A percentile compares a stretch with the other conserved stretches of the same genome.
Evolutionary conservation across 2,113 vertebrate species (phyloP).

Genomic region (Myiopsitta monachus): DNA sequence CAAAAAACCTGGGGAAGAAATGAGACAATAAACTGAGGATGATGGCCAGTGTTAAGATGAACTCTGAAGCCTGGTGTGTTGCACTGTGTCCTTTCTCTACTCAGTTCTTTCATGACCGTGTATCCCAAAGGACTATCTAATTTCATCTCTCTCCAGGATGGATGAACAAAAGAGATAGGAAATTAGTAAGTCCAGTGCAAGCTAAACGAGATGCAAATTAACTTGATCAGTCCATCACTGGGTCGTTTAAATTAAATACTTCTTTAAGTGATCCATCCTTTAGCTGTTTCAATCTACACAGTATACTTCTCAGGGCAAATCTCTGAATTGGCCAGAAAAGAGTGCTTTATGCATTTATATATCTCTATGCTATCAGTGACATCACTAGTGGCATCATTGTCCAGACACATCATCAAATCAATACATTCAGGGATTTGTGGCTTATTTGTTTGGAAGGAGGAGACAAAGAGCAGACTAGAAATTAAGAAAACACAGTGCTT

Average conservation of each 20-base stretch:
- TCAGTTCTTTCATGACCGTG: neutral
- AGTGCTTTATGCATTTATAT: neutral
- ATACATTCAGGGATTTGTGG: neutral
- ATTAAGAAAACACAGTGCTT: neutral
- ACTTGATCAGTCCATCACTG: neutral
- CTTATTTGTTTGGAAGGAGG: neutral
- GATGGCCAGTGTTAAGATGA: neutral
- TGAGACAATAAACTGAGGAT: neutral
- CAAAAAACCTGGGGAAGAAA: neutral
- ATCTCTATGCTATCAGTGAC: neutral
- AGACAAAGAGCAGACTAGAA: neutral
- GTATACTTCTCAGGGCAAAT: neutral
- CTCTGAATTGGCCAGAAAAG: neutral
- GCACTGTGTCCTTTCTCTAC: neutral
- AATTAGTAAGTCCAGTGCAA: neutral
- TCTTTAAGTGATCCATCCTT: neutral
- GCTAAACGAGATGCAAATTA: neutral
- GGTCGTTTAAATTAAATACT: neutral
- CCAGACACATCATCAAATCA: neutral
- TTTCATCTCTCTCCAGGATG: neutral
- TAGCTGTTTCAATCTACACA: neutral
- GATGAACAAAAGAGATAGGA: neutral
- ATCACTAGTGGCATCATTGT: neutral
- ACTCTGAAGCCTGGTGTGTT: neutral
- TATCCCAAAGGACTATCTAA: neutral